Base-by-base conservation (phyloP, 2,888 invertebrate genomes). In the Listrodromus nycthemerus region DNA sequence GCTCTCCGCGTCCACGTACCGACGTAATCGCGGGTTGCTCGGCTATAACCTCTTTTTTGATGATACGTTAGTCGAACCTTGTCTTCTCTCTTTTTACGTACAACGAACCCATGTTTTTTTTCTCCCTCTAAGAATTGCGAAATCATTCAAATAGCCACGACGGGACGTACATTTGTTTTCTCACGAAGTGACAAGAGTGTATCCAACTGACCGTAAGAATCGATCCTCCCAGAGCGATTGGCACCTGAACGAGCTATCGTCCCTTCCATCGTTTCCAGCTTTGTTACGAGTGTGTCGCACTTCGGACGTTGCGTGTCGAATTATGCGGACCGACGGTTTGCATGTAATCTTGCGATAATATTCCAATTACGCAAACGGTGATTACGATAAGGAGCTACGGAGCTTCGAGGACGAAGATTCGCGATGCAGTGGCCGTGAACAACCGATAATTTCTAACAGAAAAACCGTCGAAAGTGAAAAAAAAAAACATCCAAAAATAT, bases 171-270 rank as follows among this genome's bases (percentile, higher is more conserved):
- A 16, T 37, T 41, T 65, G 5, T 19, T 45, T 30, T 55, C n/a
- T 63, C 33, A 19, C 21, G 21, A 52, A 30, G 7, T 16, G n/a
- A 50, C 33, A 63, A 24, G 52, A 65, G 71, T 27, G 4, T 8
- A 50, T 27, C 21, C 41, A 65, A 84, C 81, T 84, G 84, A 84
- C 84, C 84, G 16, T 84, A 74, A 78, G 74, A 63, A 61, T 75
- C 74, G 58, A 78, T 78, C 58, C 13, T 75, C 27, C 41, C 58
- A 10, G 78, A 63, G 65, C 52, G 69, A 74, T 65, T 78, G 27
- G 50, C 78, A 66, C 52, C 52, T 58, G 55, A 77, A 77, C 41
- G 74, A 41, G 50, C 50, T 24, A 27, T 79, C 79, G 50, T 48
- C 52, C 61, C 74, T 74, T 78, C 73, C 82, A 82, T 82, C 65